These are phyloP conservation scores for Emydoidea blandingii DNA, from an alignment of 2,797 vertebrate genomes.

Conservation along the genomic window DNA sequence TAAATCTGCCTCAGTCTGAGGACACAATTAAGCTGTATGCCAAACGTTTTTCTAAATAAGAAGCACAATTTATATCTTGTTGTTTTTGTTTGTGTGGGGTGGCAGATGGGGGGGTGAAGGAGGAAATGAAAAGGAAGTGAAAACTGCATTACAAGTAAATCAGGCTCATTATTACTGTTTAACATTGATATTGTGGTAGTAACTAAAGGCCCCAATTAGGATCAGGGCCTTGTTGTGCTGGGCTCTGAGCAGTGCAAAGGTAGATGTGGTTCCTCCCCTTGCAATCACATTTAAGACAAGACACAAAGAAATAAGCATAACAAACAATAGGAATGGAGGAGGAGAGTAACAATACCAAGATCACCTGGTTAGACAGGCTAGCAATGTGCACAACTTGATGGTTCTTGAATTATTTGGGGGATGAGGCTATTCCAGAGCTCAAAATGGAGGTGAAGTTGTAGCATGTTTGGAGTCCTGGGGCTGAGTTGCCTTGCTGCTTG, in stretches of 20 bases:
- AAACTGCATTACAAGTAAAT: constrained; percentile 48
- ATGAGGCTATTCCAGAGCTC: neutral
- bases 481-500: neutral
- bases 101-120: neutral
- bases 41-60: constrained; percentile 60
- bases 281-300: neutral
- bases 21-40: constrained; percentile 36
- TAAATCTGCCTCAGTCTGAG: constrained; percentile 23
- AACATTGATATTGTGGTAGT: constrained; percentile 16
- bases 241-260: constrained; percentile 23
- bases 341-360: neutral
- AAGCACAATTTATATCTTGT: constrained; percentile 27
- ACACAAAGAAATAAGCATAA: neutral
- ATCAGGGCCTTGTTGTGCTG: neutral
- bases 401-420: neutral
- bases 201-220: constrained; percentile 24
- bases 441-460: neutral
- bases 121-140: constrained; percentile 56
- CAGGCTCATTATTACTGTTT: neutral
- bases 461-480: neutral
- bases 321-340: neutral
- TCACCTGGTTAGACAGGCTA: neutral
- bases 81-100: constrained; percentile 39
- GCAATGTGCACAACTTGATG: neutral
- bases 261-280: neutral